Conservation (phyloP, 2,888 invertebrate species). For the Neoscelio sp. region DNA sequence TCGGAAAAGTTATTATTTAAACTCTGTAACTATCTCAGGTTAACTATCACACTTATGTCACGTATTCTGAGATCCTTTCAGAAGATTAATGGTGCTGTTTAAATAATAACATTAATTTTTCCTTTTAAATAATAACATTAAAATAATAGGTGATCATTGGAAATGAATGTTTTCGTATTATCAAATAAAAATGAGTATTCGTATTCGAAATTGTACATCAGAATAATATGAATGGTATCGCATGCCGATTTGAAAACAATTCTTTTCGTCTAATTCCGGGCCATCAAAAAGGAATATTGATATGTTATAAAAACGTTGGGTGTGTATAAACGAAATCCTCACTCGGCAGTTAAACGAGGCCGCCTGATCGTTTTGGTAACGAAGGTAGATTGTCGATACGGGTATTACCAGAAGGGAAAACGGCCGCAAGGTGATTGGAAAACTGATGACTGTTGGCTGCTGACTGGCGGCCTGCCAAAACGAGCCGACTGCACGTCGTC, state of each 20-base stretch:
- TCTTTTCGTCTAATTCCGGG: slow-evolving; percentile 9
- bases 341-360: slow-evolving; percentile 49
- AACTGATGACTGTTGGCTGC: slow-evolving; percentile 64
- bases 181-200: too few species aligned
- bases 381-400: slow-evolving; percentile 60
- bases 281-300: slow-evolving; percentile 27
- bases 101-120: too few species aligned
- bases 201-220: too few species aligned
- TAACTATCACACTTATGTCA: too few species aligned
- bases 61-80: too few species aligned
- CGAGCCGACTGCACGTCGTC: slow-evolving; percentile 34
- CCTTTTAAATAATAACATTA: too few species aligned
- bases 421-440: slow-evolving; percentile 65
- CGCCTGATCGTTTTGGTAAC: slow-evolving; percentile 49
- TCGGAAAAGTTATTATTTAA: too few species aligned
- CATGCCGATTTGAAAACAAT: slow-evolving; percentile 8
- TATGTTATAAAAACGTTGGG: slow-evolving; percentile 26
- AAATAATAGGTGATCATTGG: too few species aligned
- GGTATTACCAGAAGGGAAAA: slow-evolving; percentile 54
- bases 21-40: too few species aligned
- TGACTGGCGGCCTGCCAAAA: slow-evolving; percentile 62
- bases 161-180: too few species aligned
- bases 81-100: too few species aligned
- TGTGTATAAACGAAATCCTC: slow-evolving; percentile 11
- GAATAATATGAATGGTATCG: background rate